Percentiles rank a stretch among this genome's conserved stretches.
Evolutionary conservation across 2,888 invertebrate genomes (phyloP).

Genomic region (Troides helena): DNA sequence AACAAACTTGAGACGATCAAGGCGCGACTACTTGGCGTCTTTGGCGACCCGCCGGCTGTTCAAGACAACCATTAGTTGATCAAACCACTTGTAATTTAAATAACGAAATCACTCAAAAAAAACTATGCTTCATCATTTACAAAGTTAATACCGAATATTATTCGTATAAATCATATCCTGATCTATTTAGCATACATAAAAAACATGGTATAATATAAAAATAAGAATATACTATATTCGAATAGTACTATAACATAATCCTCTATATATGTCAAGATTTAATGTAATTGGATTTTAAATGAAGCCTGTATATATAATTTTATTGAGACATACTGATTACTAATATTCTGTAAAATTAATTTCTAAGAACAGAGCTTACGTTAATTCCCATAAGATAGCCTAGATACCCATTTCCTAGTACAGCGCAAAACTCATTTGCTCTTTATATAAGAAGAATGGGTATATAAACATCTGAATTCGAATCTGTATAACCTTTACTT

Average conservation of each 20-base stretch:
- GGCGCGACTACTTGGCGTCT: conserved; percentile 58
- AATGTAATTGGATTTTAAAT: not conserved
- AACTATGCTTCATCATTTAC: not conserved
- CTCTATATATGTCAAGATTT: not conserved
- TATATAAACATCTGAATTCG: conserved; percentile 4
- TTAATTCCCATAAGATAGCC: conserved; percentile 15
- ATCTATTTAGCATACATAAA: not conserved
- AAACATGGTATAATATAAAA: not conserved
- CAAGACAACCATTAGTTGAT: conserved; percentile 53
- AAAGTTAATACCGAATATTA: too few species aligned
- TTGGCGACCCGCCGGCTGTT: conserved; percentile 57
- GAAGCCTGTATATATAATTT: not conserved
- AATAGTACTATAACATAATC: too few species aligned
- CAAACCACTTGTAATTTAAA: conserved; percentile 36
- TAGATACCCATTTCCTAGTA: conserved; percentile 19
- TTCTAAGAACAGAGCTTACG: conserved; percentile 3
- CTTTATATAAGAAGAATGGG: conserved; percentile 1
- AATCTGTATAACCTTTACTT: not conserved
- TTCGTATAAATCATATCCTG: too few species aligned
- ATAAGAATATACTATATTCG: too few species aligned
- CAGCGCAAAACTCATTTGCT: conserved; percentile 9
- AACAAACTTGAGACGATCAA: conserved; percentile 60
- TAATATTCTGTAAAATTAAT: not conserved
- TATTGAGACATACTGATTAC: not conserved
- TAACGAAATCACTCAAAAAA: not conserved